Percentiles rank a stretch among this genome's conserved stretches.
Conservation (phyloP, 2,888 invertebrate species). For the Scrobipalpa atriplicella region DNA sequence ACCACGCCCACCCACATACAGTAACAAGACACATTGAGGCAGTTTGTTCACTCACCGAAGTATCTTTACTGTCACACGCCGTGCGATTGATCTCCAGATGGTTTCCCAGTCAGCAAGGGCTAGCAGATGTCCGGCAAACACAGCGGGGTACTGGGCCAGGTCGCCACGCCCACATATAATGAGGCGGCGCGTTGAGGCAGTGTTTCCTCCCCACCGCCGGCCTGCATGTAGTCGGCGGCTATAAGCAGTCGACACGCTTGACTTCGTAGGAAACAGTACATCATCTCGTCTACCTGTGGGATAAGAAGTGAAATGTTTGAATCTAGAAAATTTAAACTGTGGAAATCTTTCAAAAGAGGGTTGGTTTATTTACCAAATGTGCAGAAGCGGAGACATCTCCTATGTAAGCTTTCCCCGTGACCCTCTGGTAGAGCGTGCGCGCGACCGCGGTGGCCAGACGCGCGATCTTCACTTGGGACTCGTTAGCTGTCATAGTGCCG, state of each 20-base stretch:
- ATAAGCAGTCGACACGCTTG: conserved; percentile 86
- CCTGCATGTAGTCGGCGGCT: conserved; percentile 75
- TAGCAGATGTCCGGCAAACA: conserved; percentile 83
- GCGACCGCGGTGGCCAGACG: conserved; percentile 86
- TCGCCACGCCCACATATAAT: conserved; percentile 73
- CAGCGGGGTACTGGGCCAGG: conserved; percentile 75
- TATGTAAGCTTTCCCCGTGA: conserved; percentile 75
- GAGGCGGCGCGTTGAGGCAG: conserved; percentile 43
- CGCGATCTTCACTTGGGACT: conserved; percentile 85
- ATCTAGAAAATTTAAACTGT: not conserved
- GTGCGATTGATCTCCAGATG: conserved; percentile 48
- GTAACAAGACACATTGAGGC: too few species aligned
- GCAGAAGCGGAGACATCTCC: conserved; percentile 65
- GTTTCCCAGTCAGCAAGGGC: conserved; percentile 67
- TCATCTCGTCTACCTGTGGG: conserved; percentile 86
- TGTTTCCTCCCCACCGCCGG: conserved; percentile 46
- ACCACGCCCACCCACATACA: too few species aligned
- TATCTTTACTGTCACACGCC: conserved; percentile 43
- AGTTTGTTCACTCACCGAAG: too few species aligned
- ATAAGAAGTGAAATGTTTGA: not conserved
- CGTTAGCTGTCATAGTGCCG: conserved; percentile 66
- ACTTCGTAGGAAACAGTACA: conserved; percentile 89
- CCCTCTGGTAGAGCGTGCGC: conserved; percentile 83
- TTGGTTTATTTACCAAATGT: conserved; percentile 58
- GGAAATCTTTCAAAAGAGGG: too few species aligned